Conservation (phyloP, 2,888 invertebrate species). For the Mesochorus sp. region DNA sequence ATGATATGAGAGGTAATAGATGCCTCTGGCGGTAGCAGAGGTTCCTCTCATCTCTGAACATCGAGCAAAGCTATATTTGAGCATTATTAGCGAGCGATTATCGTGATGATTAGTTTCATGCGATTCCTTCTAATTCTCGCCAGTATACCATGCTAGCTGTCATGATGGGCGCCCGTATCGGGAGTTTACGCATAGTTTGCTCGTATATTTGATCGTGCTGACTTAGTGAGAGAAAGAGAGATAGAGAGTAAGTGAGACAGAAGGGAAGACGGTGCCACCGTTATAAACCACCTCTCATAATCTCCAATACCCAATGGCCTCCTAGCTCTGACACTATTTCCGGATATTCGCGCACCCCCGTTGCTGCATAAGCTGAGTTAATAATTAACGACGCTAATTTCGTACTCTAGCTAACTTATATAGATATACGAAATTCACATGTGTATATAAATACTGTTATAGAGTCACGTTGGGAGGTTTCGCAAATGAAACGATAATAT, state of each 20-base stretch:
- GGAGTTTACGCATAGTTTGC: conserved; percentile 37
- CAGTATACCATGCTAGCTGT: conserved; percentile 26
- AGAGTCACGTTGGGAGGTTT: conserved; percentile 11
- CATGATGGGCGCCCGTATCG: conserved; percentile 8
- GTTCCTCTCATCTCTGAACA: neutral
- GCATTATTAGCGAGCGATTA: conserved; percentile 56
- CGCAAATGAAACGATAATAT: conserved; percentile 11
- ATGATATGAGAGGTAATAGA: conserved; percentile 48
- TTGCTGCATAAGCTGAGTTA: conserved; percentile 18
- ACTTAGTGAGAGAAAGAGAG: neutral
- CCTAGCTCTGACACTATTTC: conserved; percentile 4
- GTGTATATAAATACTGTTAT: neutral
- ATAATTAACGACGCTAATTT: conserved; percentile 53
- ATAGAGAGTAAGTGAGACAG: neutral
- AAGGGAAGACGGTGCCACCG: neutral
- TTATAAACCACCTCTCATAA: conserved; percentile 29
- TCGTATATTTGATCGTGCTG: conserved; percentile 7
- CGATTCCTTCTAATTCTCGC: conserved; percentile 43
- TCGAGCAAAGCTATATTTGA: neutral
- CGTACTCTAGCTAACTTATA: conserved; percentile 9
- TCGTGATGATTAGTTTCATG: conserved; percentile 54
- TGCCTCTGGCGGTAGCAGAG: neutral
- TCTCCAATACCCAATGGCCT: conserved; percentile 22
- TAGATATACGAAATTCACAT: conserved; percentile 24
- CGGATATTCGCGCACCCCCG: conserved; percentile 13